Base-by-base conservation (phyloP, 2,797 vertebrate species). In the Trachurus trachurus region DNA sequence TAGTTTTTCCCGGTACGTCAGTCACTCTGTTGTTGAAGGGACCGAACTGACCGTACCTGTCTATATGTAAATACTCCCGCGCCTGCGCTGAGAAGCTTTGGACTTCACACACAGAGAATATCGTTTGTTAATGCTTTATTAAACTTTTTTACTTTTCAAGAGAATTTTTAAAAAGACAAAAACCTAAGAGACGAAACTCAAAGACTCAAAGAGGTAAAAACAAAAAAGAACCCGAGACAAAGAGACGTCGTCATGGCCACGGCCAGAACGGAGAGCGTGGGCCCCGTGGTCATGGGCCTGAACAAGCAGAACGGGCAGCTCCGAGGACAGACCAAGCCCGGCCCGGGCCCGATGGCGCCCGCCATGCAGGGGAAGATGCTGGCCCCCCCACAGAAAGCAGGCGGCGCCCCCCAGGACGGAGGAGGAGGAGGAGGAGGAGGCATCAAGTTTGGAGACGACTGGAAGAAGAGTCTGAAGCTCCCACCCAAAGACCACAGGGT, bases 361-460 rank as follows among this genome's bases (percentile, higher is more conserved):
- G 66, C 81, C 31, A 77, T 82, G 83, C 90, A 84, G 76, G 93
- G 90, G 34, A 96, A 95, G 83, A 67, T 80, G 53, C 13, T 86
- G 82, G 85, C 69, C 52, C 84, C 74, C 6, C 80, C 49, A n/a
- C 94, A 88, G 83, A 95, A 92, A 81, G 84, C 84, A 68, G 91
- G 83, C 9, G 67, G 84, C 16, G 83, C 68, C 44, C 69, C 88
- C 57, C 92, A 93, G 83, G 95, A 95, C n/a, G 91, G 91, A 61
- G 87, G 92, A 76, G 94, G 93, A 26, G 26, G 26, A 26, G 26
- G 26, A 26, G 26, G 26, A 26, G 26, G 26, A 26, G 26, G 26
- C 58, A 95, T 96, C 62, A 96, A 94, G 91, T 95, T 96, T 72
- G 95, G 95, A 75, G 95, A 96, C 37, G 95, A 96, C 92, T 96